Percentiles rank a stretch among this genome's conserved stretches.
phyloP scores from a whole-genome alignment of 1,140 invertebrate genomes.

The Homalodisca vitripennis region DNA sequence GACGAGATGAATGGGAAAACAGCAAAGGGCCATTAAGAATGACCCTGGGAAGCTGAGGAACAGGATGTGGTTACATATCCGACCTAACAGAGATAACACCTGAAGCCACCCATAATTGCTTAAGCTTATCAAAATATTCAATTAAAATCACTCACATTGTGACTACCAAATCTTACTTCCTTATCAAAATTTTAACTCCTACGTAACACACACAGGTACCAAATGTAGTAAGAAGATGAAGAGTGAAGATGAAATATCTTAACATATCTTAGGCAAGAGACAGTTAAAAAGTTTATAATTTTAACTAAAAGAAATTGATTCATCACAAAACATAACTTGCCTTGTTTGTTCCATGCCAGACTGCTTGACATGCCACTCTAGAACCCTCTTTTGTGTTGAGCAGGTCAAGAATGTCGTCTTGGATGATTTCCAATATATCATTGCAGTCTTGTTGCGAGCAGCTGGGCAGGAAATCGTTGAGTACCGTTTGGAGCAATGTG shows the following conservation, averaged over 20 bases:
- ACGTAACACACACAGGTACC: too few species aligned
- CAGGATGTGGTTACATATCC: too few species aligned
- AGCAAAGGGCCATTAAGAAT: too few species aligned
- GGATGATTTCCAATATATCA: constrained; percentile 72
- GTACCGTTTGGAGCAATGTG: constrained; percentile 71
- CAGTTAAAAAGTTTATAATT: not conserved
- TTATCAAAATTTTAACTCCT: too few species aligned
- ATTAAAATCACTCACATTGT: too few species aligned
- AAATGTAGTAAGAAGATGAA: too few species aligned
- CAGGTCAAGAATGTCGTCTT: constrained; percentile 71
- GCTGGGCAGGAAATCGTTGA: constrained; percentile 76
- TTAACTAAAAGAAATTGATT: not conserved
- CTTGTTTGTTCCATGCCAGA: constrained; percentile 87
- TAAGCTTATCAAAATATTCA: too few species aligned
- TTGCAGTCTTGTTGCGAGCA: constrained; percentile 62
- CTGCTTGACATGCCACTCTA: constrained; percentile 73
- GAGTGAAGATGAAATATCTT: not conserved
- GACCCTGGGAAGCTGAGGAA: too few species aligned
- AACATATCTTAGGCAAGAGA: not conserved
- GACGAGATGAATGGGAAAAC: too few species aligned
- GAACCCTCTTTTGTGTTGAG: constrained; percentile 81
- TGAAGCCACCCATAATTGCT: too few species aligned
- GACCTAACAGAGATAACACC: too few species aligned
- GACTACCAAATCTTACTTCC: too few species aligned
- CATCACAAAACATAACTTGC: constrained; percentile 41